Evolutionary conservation across 2,888 invertebrate genomes (phyloP), one percentile per base, ranked within the genome.

Genomic region (Mythimna loreyi): DNA sequence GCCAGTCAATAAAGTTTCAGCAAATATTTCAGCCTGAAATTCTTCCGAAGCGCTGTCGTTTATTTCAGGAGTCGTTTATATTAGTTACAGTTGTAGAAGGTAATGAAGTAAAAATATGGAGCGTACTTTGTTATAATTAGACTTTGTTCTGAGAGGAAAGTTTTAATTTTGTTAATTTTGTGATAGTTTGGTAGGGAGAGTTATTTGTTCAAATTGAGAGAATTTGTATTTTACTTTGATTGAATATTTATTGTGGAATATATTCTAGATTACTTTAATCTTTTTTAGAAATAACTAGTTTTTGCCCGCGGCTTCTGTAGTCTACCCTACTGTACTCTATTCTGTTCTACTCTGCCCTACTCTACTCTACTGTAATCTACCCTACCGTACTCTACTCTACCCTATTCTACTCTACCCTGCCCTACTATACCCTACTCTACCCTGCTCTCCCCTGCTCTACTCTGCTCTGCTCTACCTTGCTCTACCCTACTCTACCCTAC

Each of bases 81-180:
- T 64, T 30, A 72, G 23, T n/a, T 16, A 5, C 25, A 72, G n/a
- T 53, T 63, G 23, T 72, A 49, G 7, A 9, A 28, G 72, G 33
- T 62, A 53, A 70, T 75, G 58, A 69, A 55, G n/a, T 45, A 58
- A 63, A 75, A 63, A 69, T 40, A 11, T 55, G 23, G 28, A 57
- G 52, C 30, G 53, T 47, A 75, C 16, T 68, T 62, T 53, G 23
- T 70, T 53, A 40, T 63, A 72, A 70, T 72, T 53, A 72, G n/a
- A 28, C 6, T 47, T 72, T 23, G 33, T 25, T 25, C 21, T 0
- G 6, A 13, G 9, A 1, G 21, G 8, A 21, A 65, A 73, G 25
- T 52, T 69, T 72, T 45, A 23, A 55, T 50, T 55, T 40, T n/a
- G 43, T 70, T 59, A 13, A 50, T 59, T 70, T 43, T 36, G 45